phyloP scores from a whole-genome alignment of 2,113 vertebrate genomes.

The Arvicanthis niloticus region DNA sequence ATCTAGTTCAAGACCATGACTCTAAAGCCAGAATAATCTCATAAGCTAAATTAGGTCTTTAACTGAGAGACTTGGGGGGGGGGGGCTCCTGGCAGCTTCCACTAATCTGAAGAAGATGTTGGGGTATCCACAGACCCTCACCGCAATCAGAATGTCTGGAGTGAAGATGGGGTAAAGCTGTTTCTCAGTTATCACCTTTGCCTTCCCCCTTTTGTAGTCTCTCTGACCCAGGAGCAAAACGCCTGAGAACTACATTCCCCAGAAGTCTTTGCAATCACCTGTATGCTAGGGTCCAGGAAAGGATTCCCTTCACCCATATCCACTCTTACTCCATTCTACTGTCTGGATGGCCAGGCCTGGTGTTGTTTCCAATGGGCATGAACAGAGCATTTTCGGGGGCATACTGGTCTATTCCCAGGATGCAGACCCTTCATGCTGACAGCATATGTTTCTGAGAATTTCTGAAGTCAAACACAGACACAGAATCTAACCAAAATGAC shows the following conservation, averaged over 20 bases:
- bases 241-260: background rate
- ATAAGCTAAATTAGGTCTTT: background rate
- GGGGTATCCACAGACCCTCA: background rate
- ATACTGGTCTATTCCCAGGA: background rate
- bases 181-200: background rate
- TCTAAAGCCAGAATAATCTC: constrained; percentile 18
- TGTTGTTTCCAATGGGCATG: background rate
- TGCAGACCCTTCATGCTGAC: background rate
- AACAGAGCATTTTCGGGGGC: background rate
- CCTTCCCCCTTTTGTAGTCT: background rate
- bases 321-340: background rate
- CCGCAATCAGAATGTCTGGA: background rate
- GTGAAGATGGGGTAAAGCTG: background rate
- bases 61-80: background rate
- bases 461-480: rapidly evolving
- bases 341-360: background rate
- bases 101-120: background rate
- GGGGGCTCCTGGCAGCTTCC: background rate
- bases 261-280: background rate
- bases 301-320: background rate
- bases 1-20: background rate
- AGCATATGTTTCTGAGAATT: background rate
- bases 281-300: background rate
- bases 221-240: background rate
- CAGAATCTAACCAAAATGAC: constrained; percentile 18